phyloP scores from a whole-genome alignment of 2,113 vertebrate species.

The Tetraodon nigroviridis region DNA sequence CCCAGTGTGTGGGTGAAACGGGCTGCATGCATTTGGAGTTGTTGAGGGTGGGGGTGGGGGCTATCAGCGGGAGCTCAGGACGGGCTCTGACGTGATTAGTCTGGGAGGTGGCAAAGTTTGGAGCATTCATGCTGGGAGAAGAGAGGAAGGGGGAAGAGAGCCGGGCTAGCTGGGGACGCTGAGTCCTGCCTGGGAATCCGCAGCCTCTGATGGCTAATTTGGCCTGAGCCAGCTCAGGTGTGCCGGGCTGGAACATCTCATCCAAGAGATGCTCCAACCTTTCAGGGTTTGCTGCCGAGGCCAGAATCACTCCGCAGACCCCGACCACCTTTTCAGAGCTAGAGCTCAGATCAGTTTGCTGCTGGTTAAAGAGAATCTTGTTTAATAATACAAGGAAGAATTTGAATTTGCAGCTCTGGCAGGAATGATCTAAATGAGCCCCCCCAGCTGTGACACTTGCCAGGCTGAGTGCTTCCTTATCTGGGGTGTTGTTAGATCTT shows the following conservation, averaged over 20 bases:
- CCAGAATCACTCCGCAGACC: neutral
- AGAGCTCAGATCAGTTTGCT: neutral
- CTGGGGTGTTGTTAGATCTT: slow-evolving; percentile 43
- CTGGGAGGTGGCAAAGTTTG: slow-evolving; percentile 27
- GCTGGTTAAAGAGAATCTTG: neutral
- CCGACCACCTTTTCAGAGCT: neutral
- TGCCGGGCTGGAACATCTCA: slow-evolving; percentile 6
- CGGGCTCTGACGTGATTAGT: slow-evolving; percentile 61
- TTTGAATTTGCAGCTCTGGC: slow-evolving; percentile 51
- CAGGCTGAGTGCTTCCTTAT: slow-evolving; percentile 39
- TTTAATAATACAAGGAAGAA: neutral
- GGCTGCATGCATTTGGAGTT: slow-evolving; percentile 51
- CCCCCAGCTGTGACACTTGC: slow-evolving; percentile 49
- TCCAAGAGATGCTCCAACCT: slow-evolving; percentile 1
- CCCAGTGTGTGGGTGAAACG: slow-evolving; percentile 18
- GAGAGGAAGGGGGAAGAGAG: slow-evolving; percentile 59
- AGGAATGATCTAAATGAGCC: slow-evolving; percentile 25
- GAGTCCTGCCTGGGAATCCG: slow-evolving; percentile 46
- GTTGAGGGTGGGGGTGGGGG: slow-evolving; percentile 31
- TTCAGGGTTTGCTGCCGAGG: neutral
- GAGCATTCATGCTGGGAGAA: slow-evolving; percentile 62
- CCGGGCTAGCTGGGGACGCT: slow-evolving; percentile 43
- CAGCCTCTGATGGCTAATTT: slow-evolving; percentile 31
- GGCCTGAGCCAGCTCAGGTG: slow-evolving; percentile 1
- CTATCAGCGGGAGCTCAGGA: slow-evolving; percentile 44